Conservation (phyloP, 2,888 invertebrate species). For the Physocephala rufipes region DNA sequence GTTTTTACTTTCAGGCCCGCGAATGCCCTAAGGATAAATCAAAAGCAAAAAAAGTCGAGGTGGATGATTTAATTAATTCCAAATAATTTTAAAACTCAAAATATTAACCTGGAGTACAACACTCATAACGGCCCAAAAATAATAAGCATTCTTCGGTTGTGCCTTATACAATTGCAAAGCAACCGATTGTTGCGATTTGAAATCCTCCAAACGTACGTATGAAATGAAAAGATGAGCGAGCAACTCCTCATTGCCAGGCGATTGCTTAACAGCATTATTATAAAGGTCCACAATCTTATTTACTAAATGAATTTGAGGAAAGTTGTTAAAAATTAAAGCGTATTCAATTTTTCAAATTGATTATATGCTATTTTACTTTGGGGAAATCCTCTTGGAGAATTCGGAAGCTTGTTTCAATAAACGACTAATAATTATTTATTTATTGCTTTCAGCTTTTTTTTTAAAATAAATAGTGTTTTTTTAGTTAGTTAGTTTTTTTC, state of each 20-base stretch:
- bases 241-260: conserved; percentile 90
- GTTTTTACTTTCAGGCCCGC: conserved; percentile 67
- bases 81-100: not conserved
- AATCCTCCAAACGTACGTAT: conserved; percentile 89
- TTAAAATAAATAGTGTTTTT: conserved; percentile 12
- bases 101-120: conserved; percentile 85
- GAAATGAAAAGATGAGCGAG: conserved; percentile 96
- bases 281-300: conserved; percentile 89
- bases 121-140: conserved; percentile 98
- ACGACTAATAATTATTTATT: too few species aligned
- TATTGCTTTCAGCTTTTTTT: too few species aligned
- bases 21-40: conserved; percentile 62
- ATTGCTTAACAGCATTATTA: conserved; percentile 85
- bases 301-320: conserved; percentile 68
- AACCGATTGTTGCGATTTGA: conserved; percentile 87
- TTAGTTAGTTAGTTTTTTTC: conserved; percentile 17
- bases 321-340: not conserved
- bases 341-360: not conserved
- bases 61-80: not conserved
- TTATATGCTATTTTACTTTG: too few species aligned
- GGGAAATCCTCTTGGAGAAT: too few species aligned
- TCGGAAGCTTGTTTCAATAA: not conserved
- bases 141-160: conserved; percentile 93
- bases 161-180: conserved; percentile 92
- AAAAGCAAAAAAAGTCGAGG: too few species aligned